A percentile compares a stretch with the other conserved stretches of the same genome.
Evolutionary conservation across 2,888 invertebrate species (phyloP).

Genomic region (Luperina nickerlii): DNA sequence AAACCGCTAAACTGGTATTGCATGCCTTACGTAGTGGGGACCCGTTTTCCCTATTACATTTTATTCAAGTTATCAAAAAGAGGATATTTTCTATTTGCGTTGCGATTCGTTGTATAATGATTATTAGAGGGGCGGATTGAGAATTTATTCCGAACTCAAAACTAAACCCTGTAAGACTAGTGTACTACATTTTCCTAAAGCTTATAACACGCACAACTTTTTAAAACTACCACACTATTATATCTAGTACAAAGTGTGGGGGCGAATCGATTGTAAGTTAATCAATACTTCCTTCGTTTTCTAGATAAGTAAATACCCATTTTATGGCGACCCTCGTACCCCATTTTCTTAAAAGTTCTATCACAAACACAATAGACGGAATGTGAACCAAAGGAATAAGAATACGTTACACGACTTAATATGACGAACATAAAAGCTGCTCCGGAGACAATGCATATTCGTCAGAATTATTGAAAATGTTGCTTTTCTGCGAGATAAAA

Average conservation of each 20-base stretch:
- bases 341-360: conserved; percentile 49
- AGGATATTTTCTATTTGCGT: not conserved
- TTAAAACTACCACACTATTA: conserved; percentile 23
- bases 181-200: not conserved
- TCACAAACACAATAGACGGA: conserved; percentile 54
- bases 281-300: conserved; percentile 51
- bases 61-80: not conserved
- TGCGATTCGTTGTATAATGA: conserved; percentile 7
- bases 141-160: conserved; percentile 3
- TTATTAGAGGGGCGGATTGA: not conserved
- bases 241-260: conserved; percentile 21
- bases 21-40: not conserved
- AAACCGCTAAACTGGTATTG: not conserved
- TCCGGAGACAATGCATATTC: conserved; percentile 58
- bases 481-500: conserved; percentile 39
- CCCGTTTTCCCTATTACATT: not conserved
- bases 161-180: not conserved
- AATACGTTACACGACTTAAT: conserved; percentile 57
- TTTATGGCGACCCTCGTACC: conserved; percentile 54
- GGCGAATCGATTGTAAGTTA: conserved; percentile 43
- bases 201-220: conserved; percentile 19
- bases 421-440: conserved; percentile 58
- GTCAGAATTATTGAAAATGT: conserved; percentile 57
- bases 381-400: conserved; percentile 44
- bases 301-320: conserved; percentile 53